phyloP scores from a whole-genome alignment of 2,888 invertebrate genomes.

The Plemyria rubiginata region DNA sequence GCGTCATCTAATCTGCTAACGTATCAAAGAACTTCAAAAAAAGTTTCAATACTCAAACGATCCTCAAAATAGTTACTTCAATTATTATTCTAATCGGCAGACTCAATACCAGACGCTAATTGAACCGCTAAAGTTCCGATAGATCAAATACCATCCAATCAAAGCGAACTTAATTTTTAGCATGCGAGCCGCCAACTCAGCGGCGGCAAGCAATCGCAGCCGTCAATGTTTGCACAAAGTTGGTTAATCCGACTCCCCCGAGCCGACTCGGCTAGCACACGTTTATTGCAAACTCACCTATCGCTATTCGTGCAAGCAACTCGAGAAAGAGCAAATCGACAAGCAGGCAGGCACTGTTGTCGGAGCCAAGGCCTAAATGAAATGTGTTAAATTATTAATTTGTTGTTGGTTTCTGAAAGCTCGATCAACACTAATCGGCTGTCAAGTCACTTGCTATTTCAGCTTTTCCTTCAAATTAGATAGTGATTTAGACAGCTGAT shows the following conservation, averaged over 20 bases:
- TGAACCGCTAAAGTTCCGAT: constrained; percentile 5
- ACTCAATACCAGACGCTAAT: constrained; percentile 2
- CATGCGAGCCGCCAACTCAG: constrained; percentile 38
- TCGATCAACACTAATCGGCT: too few species aligned
- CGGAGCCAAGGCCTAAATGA: constrained; percentile 73
- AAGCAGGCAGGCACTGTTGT: constrained; percentile 74
- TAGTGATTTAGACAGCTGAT: too few species aligned
- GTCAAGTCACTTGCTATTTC: too few species aligned
- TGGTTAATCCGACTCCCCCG: constrained; percentile 52
- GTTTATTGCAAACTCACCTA: too few species aligned
- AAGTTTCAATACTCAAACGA: too few species aligned
- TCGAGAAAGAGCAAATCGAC: constrained; percentile 92
- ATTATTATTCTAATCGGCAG: too few species aligned
- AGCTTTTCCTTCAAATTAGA: too few species aligned
- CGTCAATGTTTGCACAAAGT: constrained; percentile 53
- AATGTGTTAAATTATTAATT: constrained; percentile 48
- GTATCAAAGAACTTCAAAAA: too few species aligned
- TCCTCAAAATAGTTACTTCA: too few species aligned
- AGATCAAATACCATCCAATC: constrained; percentile 24
- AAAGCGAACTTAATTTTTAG: constrained; percentile 29
- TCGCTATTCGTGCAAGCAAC: too few species aligned
- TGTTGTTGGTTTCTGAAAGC: too few species aligned
- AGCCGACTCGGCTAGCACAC: constrained; percentile 33
- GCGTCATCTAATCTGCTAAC: too few species aligned
- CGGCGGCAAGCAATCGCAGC: constrained; percentile 43